Conservation (phyloP, 2,113 vertebrate genomes). For the Tor tambroides region DNA sequence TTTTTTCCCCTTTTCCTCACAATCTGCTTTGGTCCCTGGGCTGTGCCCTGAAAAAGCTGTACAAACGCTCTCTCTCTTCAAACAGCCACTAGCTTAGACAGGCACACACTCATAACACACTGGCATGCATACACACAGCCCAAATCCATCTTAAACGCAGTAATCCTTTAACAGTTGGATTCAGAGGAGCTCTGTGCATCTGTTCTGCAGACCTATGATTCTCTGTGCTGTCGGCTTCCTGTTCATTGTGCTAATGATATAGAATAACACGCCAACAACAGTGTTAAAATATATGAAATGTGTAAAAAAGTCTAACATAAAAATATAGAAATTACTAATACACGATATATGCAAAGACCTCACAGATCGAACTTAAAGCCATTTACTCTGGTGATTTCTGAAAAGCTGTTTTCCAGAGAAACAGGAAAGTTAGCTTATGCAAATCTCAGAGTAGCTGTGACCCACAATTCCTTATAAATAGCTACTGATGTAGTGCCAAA, state of each 20-base stretch:
- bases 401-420: slow-evolving; percentile 3
- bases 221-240: not conserved
- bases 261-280: not conserved
- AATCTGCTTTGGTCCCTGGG: slow-evolving; percentile 43
- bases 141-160: slow-evolving; percentile 48
- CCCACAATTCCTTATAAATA: not conserved
- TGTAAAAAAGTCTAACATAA: not conserved
- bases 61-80: not conserved
- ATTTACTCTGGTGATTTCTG: not conserved
- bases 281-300: not conserved
- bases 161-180: slow-evolving; percentile 31
- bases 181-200: slow-evolving; percentile 16
- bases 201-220: not conserved
- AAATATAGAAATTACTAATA: not conserved
- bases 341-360: not conserved
- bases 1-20: slow-evolving; percentile 7
- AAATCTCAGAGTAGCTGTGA: not conserved
- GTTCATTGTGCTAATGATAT: slow-evolving; percentile 10
- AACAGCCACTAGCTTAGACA: not conserved
- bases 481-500: not conserved
- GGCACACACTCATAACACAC: slow-evolving; percentile 30
- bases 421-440: slow-evolving; percentile 3
- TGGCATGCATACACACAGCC: slow-evolving; percentile 28
- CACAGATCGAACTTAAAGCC: not conserved
- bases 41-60: slow-evolving; percentile 10